Evolutionary conservation across 2,113 vertebrate species (phyloP).

Genomic region (Hippocampus mohnikei): DNA sequence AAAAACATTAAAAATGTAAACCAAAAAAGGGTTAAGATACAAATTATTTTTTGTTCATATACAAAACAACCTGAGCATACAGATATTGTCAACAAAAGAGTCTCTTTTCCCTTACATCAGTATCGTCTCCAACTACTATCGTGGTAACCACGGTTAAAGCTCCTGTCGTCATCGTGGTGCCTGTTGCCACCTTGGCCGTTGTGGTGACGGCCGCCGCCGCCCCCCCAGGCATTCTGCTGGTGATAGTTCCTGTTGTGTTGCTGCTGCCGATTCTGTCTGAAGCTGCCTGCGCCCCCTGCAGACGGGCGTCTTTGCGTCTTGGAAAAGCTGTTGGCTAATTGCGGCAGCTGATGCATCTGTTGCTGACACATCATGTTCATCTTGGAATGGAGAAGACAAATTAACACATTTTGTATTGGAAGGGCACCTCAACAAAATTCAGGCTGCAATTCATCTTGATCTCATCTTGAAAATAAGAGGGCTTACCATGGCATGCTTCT

Average conservation of each 20-base stretch:
- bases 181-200: slow-evolving; percentile 63
- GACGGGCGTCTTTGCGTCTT: slow-evolving; percentile 39
- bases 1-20: slow-evolving; percentile 61
- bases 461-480: neutral
- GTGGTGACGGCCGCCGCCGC: slow-evolving; percentile 33
- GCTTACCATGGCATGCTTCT: slow-evolving; percentile 82
- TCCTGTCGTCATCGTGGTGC: slow-evolving; percentile 69
- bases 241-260: slow-evolving; percentile 67
- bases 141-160: slow-evolving; percentile 68
- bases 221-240: slow-evolving; percentile 54
- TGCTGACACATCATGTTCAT: slow-evolving; percentile 75
- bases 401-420: neutral
- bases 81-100: neutral
- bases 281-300: slow-evolving; percentile 31
- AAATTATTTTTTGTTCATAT: slow-evolving; percentile 41
- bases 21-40: slow-evolving; percentile 28
- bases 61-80: slow-evolving; percentile 60
- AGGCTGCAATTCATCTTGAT: neutral
- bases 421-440: neutral
- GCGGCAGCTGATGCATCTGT: slow-evolving; percentile 69
- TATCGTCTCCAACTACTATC: slow-evolving; percentile 77
- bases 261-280: slow-evolving; percentile 64
- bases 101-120: slow-evolving; percentile 35
- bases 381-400: slow-evolving; percentile 50
- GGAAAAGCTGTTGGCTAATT: slow-evolving; percentile 50